Evolutionary conservation across 2,113 vertebrate genomes (phyloP).

Genomic region (Scytalopus superciliaris): DNA sequence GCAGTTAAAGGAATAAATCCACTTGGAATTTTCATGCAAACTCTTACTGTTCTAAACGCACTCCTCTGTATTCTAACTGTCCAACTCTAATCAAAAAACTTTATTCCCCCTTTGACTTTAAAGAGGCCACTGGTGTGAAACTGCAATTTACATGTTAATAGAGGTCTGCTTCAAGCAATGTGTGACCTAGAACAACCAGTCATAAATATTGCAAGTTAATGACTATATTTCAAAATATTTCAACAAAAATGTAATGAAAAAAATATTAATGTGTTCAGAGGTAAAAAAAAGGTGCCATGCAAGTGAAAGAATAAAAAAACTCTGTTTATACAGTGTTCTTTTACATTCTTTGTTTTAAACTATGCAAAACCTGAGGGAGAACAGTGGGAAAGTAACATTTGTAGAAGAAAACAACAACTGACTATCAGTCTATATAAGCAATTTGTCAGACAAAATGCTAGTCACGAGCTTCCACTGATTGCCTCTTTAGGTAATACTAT

Average conservation of each 20-base stretch:
- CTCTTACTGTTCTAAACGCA: neutral
- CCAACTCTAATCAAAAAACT: neutral
- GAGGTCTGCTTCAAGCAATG: slow-evolving; percentile 21
- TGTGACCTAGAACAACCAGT: neutral
- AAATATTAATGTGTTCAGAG: neutral
- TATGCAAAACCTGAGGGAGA: neutral
- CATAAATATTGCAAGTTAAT: slow-evolving; percentile 1
- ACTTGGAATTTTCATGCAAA: neutral
- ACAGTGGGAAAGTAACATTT: neutral
- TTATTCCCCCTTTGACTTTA: slow-evolving; percentile 35
- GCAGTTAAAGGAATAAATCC: neutral
- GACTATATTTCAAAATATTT: slow-evolving; percentile 22
- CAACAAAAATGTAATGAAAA: neutral
- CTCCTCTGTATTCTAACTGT: neutral
- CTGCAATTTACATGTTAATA: slow-evolving; percentile 50
- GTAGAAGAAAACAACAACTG: neutral
- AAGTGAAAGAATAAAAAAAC: neutral
- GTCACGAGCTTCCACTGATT: neutral
- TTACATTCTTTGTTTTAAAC: neutral
- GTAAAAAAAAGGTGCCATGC: neutral
- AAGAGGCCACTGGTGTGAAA: slow-evolving; percentile 19
- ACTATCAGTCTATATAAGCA: neutral
- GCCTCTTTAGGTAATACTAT: neutral
- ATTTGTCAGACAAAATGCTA: neutral
- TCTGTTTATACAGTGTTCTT: neutral